Evolutionary conservation across 2,113 vertebrate species (phyloP).

Genomic region (Eonycteris spelaea): DNA sequence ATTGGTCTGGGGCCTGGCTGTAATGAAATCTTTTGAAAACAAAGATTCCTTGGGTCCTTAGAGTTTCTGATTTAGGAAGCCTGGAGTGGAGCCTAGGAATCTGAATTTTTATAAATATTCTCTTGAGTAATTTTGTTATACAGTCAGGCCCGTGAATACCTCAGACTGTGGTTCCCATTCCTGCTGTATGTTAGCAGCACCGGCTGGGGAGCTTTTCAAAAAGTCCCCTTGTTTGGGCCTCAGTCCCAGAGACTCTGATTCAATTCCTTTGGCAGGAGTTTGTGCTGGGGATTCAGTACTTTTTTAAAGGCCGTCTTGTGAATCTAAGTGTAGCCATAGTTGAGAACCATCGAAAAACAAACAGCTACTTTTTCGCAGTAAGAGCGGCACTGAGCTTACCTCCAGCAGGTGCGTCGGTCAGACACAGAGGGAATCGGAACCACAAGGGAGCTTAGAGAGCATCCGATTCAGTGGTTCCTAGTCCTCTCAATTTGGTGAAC

Average conservation of each 20-base stretch:
- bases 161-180: background rate
- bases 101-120: background rate
- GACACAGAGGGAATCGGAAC: background rate
- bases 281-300: background rate
- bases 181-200: background rate
- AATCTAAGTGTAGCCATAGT: background rate
- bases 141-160: background rate
- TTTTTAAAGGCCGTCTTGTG: background rate
- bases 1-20: background rate
- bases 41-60: background rate
- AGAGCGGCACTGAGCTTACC: background rate
- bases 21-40: background rate
- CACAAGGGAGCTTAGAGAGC: background rate
- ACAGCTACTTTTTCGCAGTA: background rate
- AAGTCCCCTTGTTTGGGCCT: background rate
- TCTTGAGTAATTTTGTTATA: background rate
- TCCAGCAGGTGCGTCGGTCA: background rate
- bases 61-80: slow-evolving; percentile 1
- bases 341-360: background rate
- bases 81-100: background rate
- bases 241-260: background rate
- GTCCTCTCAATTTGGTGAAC: background rate
- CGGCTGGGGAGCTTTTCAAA: background rate
- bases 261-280: background rate
- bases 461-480: background rate